phyloP scores from a whole-genome alignment of 2,888 invertebrate genomes.

The Stegophylla sp. region DNA sequence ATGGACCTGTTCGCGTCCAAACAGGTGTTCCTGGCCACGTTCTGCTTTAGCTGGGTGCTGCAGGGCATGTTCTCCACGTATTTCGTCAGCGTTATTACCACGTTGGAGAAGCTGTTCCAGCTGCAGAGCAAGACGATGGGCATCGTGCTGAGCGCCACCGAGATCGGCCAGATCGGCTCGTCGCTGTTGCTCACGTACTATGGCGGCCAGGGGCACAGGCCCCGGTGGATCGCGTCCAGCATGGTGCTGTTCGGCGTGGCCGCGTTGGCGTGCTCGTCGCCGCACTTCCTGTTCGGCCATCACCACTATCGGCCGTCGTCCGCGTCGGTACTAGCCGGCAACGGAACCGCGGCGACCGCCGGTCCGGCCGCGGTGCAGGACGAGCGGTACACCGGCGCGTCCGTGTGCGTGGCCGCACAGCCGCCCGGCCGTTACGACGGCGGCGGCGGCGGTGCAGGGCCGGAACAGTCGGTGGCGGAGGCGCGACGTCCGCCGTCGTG shows the following conservation, averaged over 20 bases:
- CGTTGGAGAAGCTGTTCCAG: conserved; percentile 89
- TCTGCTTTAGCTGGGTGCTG: conserved; percentile 83
- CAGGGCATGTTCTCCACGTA: conserved; percentile 92
- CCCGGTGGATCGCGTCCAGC: conserved; percentile 89
- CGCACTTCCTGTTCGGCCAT: conserved; percentile 84
- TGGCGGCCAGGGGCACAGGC: conserved; percentile 89
- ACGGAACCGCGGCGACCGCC: not conserved
- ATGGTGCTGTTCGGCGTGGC: conserved; percentile 88
- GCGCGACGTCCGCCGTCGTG: not conserved
- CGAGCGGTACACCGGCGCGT: not conserved
- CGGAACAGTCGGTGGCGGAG: not conserved
- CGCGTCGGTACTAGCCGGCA: conserved; percentile 58
- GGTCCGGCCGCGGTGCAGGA: not conserved
- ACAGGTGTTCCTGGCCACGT: conserved; percentile 85
- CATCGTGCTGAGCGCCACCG: conserved; percentile 86
- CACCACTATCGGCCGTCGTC: conserved; percentile 65
- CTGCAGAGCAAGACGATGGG: conserved; percentile 91
- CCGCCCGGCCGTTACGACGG: not conserved
- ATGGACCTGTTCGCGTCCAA: conserved; percentile 85
- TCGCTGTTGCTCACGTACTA: conserved; percentile 86
- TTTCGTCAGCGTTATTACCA: conserved; percentile 91
- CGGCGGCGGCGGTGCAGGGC: not conserved
- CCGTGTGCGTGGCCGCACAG: conserved; percentile 6
- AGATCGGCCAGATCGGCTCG: conserved; percentile 91
- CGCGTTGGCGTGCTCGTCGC: conserved; percentile 84